phyloP scores from a whole-genome alignment of 1,140 invertebrate genomes.

The Drosophila athabasca region DNA sequence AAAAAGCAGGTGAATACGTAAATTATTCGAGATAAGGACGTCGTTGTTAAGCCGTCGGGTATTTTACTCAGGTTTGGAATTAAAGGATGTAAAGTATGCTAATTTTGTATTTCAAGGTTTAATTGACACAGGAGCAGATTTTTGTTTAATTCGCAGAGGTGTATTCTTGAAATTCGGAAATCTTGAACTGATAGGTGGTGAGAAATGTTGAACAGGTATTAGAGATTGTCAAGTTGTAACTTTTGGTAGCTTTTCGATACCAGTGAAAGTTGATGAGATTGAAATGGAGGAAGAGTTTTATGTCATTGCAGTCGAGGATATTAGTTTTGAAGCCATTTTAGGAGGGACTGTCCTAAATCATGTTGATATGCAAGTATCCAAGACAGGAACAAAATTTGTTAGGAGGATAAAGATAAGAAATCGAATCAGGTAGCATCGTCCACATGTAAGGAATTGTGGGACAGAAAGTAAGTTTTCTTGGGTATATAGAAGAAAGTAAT shows the following conservation, averaged over 20 bases:
- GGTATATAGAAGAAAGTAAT: neutral
- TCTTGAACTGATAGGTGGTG: too few relatives aligned
- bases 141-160: constrained; percentile 5
- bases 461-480: neutral
- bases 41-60: too few relatives aligned
- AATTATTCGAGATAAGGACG: too few relatives aligned
- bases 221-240: constrained; percentile 18
- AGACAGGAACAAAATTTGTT: neutral
- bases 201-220: too few relatives aligned
- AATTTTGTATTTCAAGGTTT: too few relatives aligned
- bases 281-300: constrained; percentile 23
- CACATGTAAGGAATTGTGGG: neutral
- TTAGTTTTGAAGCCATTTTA: too few relatives aligned
- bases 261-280: constrained; percentile 9
- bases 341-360: constrained; percentile 4
- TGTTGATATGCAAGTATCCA: neutral
- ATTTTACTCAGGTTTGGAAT: too few relatives aligned
- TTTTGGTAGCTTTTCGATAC: constrained; percentile 11
- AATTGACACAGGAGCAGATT: neutral
- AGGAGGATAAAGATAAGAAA: too few relatives aligned
- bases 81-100: too few relatives aligned
- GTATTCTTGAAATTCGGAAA: too few relatives aligned
- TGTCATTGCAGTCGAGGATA: constrained; percentile 10
- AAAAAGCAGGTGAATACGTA: neutral
- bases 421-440: too few relatives aligned